Conservation (phyloP, 1,140 invertebrate species). For the Platorchestia sp. region DNA sequence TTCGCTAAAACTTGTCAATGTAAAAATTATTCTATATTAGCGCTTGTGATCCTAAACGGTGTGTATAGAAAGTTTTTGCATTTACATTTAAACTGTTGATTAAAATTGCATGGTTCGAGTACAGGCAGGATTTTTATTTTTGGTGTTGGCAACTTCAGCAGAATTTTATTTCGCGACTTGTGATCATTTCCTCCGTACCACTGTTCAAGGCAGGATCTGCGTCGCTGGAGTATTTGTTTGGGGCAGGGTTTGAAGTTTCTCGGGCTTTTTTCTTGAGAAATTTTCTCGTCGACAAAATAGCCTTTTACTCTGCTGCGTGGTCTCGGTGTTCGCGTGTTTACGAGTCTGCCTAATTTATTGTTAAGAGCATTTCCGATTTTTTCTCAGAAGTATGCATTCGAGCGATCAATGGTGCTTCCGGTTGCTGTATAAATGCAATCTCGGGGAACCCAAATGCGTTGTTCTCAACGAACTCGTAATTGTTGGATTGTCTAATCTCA, state of each 20-base stretch:
- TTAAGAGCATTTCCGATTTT: not conserved
- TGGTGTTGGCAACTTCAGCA: not conserved
- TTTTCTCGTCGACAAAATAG: not conserved
- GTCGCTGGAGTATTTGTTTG: not conserved
- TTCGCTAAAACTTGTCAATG: not conserved
- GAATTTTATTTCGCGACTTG: not conserved
- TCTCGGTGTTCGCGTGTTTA: not conserved
- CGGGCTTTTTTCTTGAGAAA: not conserved
- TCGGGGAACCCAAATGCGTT: not conserved
- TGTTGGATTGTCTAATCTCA: conserved; percentile 1
- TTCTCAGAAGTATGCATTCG: not conserved
- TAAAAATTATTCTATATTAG: not conserved
- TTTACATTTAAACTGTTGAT: not conserved
- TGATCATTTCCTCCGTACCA: not conserved
- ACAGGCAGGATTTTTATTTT: not conserved
- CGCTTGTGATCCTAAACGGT: not conserved
- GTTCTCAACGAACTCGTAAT: not conserved
- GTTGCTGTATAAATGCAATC: not conserved
- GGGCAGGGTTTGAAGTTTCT: not conserved
- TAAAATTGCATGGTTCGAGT: not conserved
- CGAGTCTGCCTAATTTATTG: not conserved
- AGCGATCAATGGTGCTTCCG: not conserved
- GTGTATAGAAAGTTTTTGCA: too few species aligned
- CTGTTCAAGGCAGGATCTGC: not conserved
- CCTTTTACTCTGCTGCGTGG: not conserved